These are phyloP conservation scores for Anastrepha ludens DNA, from an alignment of 1,140 invertebrate genomes.

Conservation along the genomic window DNA sequence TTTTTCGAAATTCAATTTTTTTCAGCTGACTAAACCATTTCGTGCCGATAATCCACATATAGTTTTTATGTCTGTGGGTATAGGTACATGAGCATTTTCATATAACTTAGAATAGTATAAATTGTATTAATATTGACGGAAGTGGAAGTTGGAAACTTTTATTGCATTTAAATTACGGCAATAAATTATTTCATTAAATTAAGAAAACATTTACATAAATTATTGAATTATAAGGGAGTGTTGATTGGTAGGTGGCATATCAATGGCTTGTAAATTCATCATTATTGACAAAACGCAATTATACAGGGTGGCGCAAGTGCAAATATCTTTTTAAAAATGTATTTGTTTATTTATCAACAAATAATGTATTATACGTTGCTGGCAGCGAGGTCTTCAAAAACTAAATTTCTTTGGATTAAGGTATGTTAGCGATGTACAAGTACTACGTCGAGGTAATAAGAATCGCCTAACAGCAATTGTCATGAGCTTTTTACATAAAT, in stretches of 20 bases:
- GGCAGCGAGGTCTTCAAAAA: no score
- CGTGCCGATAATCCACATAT: not conserved
- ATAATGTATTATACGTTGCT: no score
- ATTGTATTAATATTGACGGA: slow-evolving; percentile 4
- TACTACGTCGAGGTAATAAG: no score
- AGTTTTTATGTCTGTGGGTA: not conserved
- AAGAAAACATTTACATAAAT: not conserved
- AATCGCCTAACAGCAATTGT: no score
- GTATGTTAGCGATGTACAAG: no score
- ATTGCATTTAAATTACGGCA: not conserved
- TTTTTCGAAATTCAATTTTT: not conserved
- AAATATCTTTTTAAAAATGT: no score
- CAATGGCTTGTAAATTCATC: not conserved
- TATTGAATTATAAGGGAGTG: no score
- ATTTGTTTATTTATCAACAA: no score
- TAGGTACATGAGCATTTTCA: not conserved
- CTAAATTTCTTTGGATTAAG: no score
- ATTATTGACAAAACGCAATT: not conserved
- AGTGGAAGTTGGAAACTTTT: not conserved
- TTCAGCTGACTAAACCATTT: not conserved
- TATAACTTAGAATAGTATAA: not conserved
- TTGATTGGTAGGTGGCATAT: not conserved
- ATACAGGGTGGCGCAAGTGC: no score
- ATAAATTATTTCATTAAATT: slow-evolving; percentile 15
- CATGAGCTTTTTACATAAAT: no score